Evolutionary conservation across 2,113 vertebrate species (phyloP), one percentile per base, ranked within the genome.

Genomic region (Tragelaphus scriptus): DNA sequence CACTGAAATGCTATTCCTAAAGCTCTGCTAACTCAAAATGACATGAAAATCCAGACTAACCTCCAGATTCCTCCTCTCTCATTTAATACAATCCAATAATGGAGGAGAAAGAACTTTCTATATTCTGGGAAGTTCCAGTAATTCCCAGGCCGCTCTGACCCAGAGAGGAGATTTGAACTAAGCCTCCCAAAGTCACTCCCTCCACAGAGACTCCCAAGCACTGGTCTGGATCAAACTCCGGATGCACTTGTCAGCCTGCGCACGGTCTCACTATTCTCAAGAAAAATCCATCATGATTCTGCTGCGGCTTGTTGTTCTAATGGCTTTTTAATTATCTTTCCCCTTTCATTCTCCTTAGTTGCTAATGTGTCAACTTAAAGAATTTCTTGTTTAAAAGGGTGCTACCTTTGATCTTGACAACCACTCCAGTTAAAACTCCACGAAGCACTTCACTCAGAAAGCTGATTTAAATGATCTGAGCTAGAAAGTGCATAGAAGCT

Each of bases 301-400:
- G 32, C 75, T 58, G n/a, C 61, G 75, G 65, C 92, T 95, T 96
- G 89, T 88, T 98, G 92, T 97, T 97, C 71, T 96, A 97, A 96
- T 77, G 95, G 86, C 58, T 96, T 92, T 90, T 97, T 97, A 97
- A 98, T 98, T 88, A 94, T 63, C 88, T 94, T 77, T 80, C 53
- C 59, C 32, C 51, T 93, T 89, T 93, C 93, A 84, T 94, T 95
- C 87, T 91, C 88, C 84, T 92, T 91, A 93, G 90, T 85, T 82
- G 75, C 65, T 97, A 90, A 97, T 53, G 40, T 95, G 65, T 95
- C 87, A 53, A 11, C 80, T 92, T 65, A 95, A 96, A 98, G 49
- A 32, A 47, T 13, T 25, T 95, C 94, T 92, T 95, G 9, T 97
- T 96, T 89, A 98, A 97, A 59, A 96, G 61, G 17, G 81, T 63